A percentile compares a stretch with the other conserved stretches of the same genome.
Conservation (phyloP, 2,113 vertebrate genomes). For the Oxyura jamaicensis region DNA sequence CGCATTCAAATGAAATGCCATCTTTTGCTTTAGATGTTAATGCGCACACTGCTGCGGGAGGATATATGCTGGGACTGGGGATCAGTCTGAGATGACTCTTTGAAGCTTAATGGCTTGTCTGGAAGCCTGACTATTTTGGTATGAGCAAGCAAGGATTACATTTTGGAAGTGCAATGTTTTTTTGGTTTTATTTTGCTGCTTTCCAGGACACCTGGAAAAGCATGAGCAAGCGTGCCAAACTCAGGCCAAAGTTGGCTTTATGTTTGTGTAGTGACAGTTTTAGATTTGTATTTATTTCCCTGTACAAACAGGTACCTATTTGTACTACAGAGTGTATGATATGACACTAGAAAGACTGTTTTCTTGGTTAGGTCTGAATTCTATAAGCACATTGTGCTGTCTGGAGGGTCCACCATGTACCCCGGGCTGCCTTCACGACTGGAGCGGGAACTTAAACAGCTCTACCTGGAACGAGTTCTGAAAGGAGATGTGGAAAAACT, state of each 20-base stretch:
- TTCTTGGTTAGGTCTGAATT: constrained; percentile 88
- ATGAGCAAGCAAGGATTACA: neutral
- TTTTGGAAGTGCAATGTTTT: neutral
- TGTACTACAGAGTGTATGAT: neutral
- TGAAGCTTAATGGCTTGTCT: neutral
- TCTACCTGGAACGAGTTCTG: constrained; percentile 96
- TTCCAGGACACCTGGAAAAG: neutral
- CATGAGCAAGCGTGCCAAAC: neutral
- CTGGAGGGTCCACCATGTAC: constrained; percentile 99
- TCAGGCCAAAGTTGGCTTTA: neutral
- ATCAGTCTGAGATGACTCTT: neutral
- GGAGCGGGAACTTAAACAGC: constrained; percentile 97
- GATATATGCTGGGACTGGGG: accelerated
- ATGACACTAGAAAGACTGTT: neutral
- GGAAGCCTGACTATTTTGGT: neutral
- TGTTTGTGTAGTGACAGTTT: accelerated
- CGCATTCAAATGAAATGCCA: neutral
- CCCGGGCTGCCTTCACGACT: constrained; percentile 94
- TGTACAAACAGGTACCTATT: neutral
- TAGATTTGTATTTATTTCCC: neutral
- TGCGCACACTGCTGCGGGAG: neutral
- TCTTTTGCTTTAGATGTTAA: neutral
- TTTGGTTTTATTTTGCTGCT: neutral
- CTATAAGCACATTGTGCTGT: constrained; percentile 98
- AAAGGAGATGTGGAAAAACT: constrained; percentile 99